Base-by-base conservation (phyloP, 2,888 invertebrate genomes). In the Protophormia terraenovae region DNA sequence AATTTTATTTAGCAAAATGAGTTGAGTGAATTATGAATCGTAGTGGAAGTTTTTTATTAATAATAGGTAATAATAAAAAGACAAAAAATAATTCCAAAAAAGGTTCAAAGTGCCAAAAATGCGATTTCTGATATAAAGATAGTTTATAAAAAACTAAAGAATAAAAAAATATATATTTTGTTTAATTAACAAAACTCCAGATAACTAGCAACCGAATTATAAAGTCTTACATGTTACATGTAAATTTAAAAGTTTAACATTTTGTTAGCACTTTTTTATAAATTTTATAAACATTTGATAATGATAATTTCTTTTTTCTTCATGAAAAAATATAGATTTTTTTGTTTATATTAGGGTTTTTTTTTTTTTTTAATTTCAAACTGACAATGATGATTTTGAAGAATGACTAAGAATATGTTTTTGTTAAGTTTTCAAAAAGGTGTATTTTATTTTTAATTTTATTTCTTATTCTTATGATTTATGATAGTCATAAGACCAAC, bases 401-500 rank as follows among this genome's bases (percentile, higher is more conserved):
- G 38, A 22, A 7, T 60, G 4, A 32, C 2, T 16, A 60, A 35
- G 16, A 27, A 32, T 32, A 60, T 32, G 12, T 60, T 32, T 27
- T 47, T 22, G 3, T 53, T 22, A 24, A 24, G 12, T 53, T 24
- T 8, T n/a, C n/a, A n/a, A n/a, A 47, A 47, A n/a, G 41, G 41
- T n/a, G 41, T 41, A 41, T 3, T 41, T n/a, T n/a, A n/a, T n/a
- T n/a, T n/a, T n/a, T n/a, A n/a, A 41, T 27, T 41, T 41, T 64
- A 27, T 66, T 66, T 45, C 10, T 47, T 47, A 3, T 47, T 35
- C 35, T 69, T 53, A 35, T 69, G 58, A 73, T 62, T 64, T 64
- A 75, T 75, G 62, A 76, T 53, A 38, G 66, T 58, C 66, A 77
- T 45, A 66, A 66, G 35, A 29, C 64, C 8, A 29, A 41, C 8